Base-by-base conservation (phyloP, 1,140 invertebrate species). In the Metaphire vulgaris region DNA sequence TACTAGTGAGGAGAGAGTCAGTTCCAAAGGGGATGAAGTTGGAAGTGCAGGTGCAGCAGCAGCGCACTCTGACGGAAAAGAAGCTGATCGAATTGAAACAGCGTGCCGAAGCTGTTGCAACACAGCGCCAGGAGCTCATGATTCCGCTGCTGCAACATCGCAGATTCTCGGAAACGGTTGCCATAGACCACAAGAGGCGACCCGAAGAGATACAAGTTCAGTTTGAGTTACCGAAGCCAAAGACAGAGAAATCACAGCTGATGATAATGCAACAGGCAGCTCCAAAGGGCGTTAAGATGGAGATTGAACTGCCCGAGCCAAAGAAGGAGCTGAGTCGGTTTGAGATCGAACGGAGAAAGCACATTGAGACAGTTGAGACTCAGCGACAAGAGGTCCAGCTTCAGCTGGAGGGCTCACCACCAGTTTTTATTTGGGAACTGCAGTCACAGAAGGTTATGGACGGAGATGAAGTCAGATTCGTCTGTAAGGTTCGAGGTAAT, bases 401-500 rank as follows among this genome's bases (percentile, higher is more conserved):
- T 29, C 29, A 33, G 2, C 28, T 74, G 30, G 87, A 91, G 29
- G 82, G 84, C n/a, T 87, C 89, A 80, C 90, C 91, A 28, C 94
- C 94, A 29, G 88, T 89, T 78, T 94, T 96, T 80, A 87, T 90
- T 21, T 90, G 89, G 81, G 89, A 89, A 80, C 87, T 95, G 71
- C 88, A 89, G 69, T 90, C 91, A 26, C 86, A 91, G 0, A 90
- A 91, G 80, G 91, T 97, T 6, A 97, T 97, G 94, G 95, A 97
- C 85, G 93, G 94, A 66, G 93, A 97, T 82, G 90, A 92, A 81
- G 92, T 94, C 31, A 88, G 90, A 79, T 89, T 98, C 74, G 68
- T 69, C 0, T 72, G 74, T 33, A 72, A 75, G 14, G 78, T 81
- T 28, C 64, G 69, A 32, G 80, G 79, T 31, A 77, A 79, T 56